Percentiles rank a stretch among this genome's conserved stretches.
These are phyloP conservation scores for Drosophila quadrilineata DNA, from an alignment of 1,140 invertebrate species.

Conservation along the genomic window DNA sequence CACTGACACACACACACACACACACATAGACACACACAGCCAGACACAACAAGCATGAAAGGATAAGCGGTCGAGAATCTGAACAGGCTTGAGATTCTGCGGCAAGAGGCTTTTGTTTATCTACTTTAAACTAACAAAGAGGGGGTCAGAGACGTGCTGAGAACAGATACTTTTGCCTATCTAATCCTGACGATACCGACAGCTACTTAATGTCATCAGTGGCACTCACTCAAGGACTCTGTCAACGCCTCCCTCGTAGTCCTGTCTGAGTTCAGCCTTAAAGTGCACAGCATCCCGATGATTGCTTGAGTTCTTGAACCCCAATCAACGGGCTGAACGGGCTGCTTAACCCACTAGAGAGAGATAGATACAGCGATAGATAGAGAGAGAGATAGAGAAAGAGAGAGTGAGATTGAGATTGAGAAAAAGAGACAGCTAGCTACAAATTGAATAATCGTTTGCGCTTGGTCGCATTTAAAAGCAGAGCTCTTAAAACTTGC, in stretches of 20 bases:
- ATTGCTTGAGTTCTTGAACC: slow-evolving; percentile 20
- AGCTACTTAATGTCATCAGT: slow-evolving; percentile 77
- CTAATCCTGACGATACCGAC: slow-evolving; percentile 73
- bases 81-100: neutral
- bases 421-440: too few relatives aligned
- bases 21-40: neutral
- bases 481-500: slow-evolving; percentile 73
- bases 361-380: too few relatives aligned
- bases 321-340: slow-evolving; percentile 14
- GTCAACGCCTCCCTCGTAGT: slow-evolving; percentile 8
- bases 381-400: too few relatives aligned
- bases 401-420: too few relatives aligned
- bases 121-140: slow-evolving; percentile 79
- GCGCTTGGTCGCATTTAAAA: slow-evolving; percentile 66
- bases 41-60: neutral
- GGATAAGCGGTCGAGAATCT: neutral
- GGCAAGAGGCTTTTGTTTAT: slow-evolving; percentile 60
- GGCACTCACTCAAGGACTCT: slow-evolving; percentile 55
- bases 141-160: too few relatives aligned
- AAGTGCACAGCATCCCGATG: slow-evolving; percentile 59
- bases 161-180: slow-evolving; percentile 75
- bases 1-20: neutral
- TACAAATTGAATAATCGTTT: slow-evolving; percentile 78
- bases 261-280: slow-evolving; percentile 26
- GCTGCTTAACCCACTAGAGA: too few relatives aligned